A percentile compares a stretch with the other conserved stretches of the same genome.
Evolutionary conservation across 2,797 vertebrate genomes (phyloP).

Genomic region (Phalanger gymnotis): DNA sequence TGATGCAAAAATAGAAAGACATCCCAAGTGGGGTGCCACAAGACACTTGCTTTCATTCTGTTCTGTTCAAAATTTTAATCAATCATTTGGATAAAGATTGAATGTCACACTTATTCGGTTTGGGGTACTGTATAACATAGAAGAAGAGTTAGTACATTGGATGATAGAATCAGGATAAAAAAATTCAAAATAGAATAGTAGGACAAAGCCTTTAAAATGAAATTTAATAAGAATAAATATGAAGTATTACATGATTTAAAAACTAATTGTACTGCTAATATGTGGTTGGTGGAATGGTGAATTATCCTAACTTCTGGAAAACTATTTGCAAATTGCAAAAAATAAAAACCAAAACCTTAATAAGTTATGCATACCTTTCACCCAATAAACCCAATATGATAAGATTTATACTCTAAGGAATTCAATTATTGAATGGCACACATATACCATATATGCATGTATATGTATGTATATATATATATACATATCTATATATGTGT

Average conservation of each 20-base stretch:
- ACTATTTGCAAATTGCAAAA: too few relatives aligned
- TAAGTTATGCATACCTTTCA: too few relatives aligned
- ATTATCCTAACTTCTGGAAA: too few relatives aligned
- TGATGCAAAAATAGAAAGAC: background rate
- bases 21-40: background rate
- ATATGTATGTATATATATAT: too few relatives aligned
- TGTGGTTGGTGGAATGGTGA: too few relatives aligned
- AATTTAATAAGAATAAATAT: background rate
- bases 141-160: background rate
- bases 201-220: background rate
- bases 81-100: background rate
- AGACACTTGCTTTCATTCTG: background rate
- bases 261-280: background rate
- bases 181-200: background rate
- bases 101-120: background rate
- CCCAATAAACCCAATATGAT: too few relatives aligned
- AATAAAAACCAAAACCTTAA: too few relatives aligned
- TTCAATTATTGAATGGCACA: too few relatives aligned
- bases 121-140: background rate
- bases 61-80: background rate
- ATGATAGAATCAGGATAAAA: background rate
- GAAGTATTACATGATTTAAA: background rate
- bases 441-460: too few relatives aligned
- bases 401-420: too few relatives aligned
- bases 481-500: too few relatives aligned